These are phyloP conservation scores for Pampusana beccarii DNA, from an alignment of 2,113 vertebrate genomes.

Conservation along the genomic window DNA sequence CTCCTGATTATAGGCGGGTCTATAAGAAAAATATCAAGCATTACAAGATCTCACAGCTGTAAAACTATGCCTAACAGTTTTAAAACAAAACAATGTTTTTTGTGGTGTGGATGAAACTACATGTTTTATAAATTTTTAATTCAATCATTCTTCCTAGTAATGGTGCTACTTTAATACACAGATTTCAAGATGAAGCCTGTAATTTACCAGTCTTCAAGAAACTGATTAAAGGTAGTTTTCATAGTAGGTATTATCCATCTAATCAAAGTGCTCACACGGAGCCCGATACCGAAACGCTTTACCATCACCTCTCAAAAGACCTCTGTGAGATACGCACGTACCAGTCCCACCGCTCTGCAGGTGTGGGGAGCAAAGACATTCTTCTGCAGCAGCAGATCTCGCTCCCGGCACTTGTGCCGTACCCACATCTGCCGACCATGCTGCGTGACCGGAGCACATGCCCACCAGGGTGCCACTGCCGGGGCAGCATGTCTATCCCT, in stretches of 20 bases:
- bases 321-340: not conserved
- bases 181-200: not conserved
- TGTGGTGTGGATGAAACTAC: not conserved
- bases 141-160: not conserved
- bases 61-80: not conserved
- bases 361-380: not conserved
- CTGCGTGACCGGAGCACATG: not conserved
- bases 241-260: not conserved
- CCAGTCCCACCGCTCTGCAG: not conserved
- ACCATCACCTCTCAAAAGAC: not conserved
- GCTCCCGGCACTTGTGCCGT: not conserved
- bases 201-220: not conserved
- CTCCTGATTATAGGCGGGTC: not conserved
- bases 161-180: not conserved
- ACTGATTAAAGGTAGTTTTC: not conserved
- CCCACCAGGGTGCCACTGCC: not conserved
- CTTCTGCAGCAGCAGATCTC: not conserved
- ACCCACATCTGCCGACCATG: not conserved
- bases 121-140: not conserved
- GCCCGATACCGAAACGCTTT: not conserved
- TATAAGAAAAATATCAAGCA: not conserved
- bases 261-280: not conserved
- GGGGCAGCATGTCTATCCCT: not conserved
- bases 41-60: not conserved
- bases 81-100: not conserved